Evolutionary conservation across 2,888 invertebrate species (phyloP), one percentile per base, ranked within the genome.

Genomic region (Aplocera efformata): DNA sequence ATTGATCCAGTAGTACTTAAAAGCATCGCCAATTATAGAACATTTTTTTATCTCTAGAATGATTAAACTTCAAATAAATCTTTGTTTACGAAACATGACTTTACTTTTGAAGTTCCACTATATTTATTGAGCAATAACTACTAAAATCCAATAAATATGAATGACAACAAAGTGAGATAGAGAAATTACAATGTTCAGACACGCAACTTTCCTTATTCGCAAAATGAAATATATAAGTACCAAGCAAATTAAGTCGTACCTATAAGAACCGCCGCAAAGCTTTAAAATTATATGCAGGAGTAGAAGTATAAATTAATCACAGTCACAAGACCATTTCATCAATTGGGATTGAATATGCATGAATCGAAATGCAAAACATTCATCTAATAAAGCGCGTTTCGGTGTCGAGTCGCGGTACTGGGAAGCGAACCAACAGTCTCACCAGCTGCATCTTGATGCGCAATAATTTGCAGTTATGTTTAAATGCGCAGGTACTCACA

Each of bases 111-210:
- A 52, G 48, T 53, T 42, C 31, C 42, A 50, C 32, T 43, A 49
- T 59, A 50, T 63, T 63, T 60, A 66, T 56, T 60, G 56, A 42
- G 43, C 53, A 51, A 53, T 64, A 67, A 63, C 52, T 67, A 56
- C 44, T 46, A 52, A 50, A 49, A 34, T 29, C 31, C 42, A 44
- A 58, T 60, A 57, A 58, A 63, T 56, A 51, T 48, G 54, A 58
- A 56, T 30, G 34, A 32, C 59, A 59, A 52, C 53, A 48, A 25
- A 41, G 46, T 32, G 50, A 48, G 45, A 42, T 44, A 32, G 30
- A 35, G 44, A 32, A 60, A 60, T 67, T 60, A 66, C 59, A 53
- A 54, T 58, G 51, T 43, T 31, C 41, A 48, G 46, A 49, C 61
- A 65, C 65, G 67, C 65, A 42, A 65, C 43, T 45, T 48, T 33